A percentile compares a stretch with the other conserved stretches of the same genome.
phyloP scores from a whole-genome alignment of 2,797 vertebrate genomes.

The Rhynchonycteris naso region DNA sequence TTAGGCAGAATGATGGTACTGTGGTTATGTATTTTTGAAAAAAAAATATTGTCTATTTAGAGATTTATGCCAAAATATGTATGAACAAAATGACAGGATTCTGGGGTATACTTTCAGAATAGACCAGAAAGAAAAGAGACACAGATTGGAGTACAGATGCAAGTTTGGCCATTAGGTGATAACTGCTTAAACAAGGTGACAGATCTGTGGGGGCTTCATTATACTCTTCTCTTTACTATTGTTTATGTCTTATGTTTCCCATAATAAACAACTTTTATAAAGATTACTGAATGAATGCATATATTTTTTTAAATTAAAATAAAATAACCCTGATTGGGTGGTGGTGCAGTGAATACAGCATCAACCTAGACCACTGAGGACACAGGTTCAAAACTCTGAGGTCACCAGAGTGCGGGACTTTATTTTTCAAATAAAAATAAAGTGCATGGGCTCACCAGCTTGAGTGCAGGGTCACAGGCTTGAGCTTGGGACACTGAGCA shows the following conservation, averaged over 20 bases:
- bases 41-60: background rate
- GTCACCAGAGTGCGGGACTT: too few species aligned
- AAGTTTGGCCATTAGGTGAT: background rate
- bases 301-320: background rate
- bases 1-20: background rate
- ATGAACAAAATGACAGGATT: background rate
- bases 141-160: background rate
- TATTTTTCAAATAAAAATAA: too few species aligned
- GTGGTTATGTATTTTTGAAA: background rate
- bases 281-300: background rate
- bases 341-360: too few species aligned
- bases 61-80: conserved; percentile 43
- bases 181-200: background rate
- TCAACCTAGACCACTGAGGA: too few species aligned
- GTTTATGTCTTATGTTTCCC: conserved; percentile 5
- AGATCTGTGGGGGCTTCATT: background rate
- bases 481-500: too few species aligned
- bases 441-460: too few species aligned
- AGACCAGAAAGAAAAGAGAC: background rate
- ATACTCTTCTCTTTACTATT: background rate
- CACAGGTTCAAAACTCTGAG: too few species aligned
- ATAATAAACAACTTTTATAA: conserved; percentile 28
- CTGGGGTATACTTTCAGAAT: conserved; percentile 26
- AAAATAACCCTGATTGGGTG: background rate
- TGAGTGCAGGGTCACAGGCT: too few species aligned